Evolutionary conservation across 2,113 vertebrate species (phyloP), one percentile per base, ranked within the genome.

Genomic region (Turdus rufiventris): DNA sequence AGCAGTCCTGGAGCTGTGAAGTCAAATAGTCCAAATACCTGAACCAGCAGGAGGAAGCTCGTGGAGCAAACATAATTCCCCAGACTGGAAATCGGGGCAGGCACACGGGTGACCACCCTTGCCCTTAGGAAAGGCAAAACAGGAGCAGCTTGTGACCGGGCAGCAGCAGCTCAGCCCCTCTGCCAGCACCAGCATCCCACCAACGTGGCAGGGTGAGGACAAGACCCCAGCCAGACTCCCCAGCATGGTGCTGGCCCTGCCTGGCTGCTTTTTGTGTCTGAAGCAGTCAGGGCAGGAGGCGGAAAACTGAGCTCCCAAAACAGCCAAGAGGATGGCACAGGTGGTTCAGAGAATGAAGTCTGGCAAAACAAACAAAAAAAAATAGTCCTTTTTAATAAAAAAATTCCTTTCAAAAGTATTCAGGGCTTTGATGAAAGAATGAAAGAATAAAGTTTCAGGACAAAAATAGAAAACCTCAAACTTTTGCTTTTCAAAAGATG

Each of bases 351-450:
- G 88, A 70, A 73, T 10, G 47, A 92, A 62, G 75, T 66, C 4
- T 57, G 80, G 82, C 34, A 84, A 86, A 96, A 40, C 51, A 82
- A 93, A 86, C 29, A 85, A 57, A 21, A 11, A 29, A 70, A 47
- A 85, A 42, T 18, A 77, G 71, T 71, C 42, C 31, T 81, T 88
- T 85, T 82, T 89, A 94, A 94, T 95, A 0, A 75, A 96, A 91
- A 94, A 93, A 94, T 87, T 91, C 91, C 61, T 93, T 92, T 84
- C 89, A 24, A 40, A 94, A 85, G 48, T 63, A 93, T 48, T 89
- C 31, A 7, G 29, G 57, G 73, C 80, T 91, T 93, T 91, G 56
- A 84, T 31, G 65, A 38, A 91, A 57, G 38, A 78, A 85, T 47
- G 57, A 40, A 91, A 60, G 42, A 77, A 86, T 51, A 73, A 92